Conservation (phyloP, 2,888 invertebrate genomes). For the Glomeris marginata region DNA sequence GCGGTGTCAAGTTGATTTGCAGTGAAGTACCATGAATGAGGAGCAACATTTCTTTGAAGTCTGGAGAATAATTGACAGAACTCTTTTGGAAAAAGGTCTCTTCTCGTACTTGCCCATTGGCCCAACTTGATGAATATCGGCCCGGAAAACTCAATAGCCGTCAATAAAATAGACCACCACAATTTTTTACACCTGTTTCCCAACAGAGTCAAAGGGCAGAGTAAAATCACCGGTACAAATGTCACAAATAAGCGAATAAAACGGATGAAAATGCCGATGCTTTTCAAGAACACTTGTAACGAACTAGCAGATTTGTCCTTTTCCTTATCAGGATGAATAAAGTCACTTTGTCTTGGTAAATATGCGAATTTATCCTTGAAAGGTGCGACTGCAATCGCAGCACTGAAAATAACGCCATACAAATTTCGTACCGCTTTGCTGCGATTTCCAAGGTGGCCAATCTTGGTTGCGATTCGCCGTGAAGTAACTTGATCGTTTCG, state of each 20-base stretch:
- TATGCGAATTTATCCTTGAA: no score
- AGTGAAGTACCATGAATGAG: conserved; percentile 32
- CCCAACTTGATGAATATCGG: conserved; percentile 38
- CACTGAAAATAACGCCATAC: no score
- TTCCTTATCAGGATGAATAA: no score
- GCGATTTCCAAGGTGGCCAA: no score
- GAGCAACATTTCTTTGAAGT: conserved; percentile 27
- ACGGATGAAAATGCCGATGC: conserved; percentile 5
- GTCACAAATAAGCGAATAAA: conserved; percentile 17
- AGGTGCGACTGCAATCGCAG: no score
- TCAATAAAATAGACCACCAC: conserved; percentile 21
- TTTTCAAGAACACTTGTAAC: not conserved
- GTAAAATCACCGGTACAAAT: conserved; percentile 20
- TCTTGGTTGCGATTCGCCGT: no score
- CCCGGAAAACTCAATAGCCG: conserved; percentile 30
- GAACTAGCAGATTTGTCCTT: no score
- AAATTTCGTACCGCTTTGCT: no score
- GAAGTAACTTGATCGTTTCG: no score
- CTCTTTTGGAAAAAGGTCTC: conserved; percentile 34
- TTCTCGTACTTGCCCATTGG: conserved; percentile 37
- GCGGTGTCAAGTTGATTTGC: conserved; percentile 23
- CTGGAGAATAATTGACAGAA: conserved; percentile 30
- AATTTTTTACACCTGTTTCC: conserved; percentile 8
- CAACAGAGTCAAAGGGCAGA: conserved; percentile 21
- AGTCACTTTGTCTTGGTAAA: no score